Conservation (phyloP, 2,888 invertebrate species). For the Monopis laevigella region DNA sequence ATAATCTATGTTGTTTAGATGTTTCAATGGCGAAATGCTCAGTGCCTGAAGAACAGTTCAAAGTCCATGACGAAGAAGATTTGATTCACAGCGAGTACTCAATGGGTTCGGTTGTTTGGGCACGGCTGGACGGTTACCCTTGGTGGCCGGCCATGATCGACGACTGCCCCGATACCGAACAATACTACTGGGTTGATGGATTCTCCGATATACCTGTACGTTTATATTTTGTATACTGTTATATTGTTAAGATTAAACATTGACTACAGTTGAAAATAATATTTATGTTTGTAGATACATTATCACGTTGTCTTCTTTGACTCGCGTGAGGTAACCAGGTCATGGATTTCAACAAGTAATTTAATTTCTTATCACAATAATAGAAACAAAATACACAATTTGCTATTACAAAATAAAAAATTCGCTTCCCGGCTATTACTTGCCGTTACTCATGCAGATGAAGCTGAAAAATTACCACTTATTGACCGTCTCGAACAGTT, state of each 20-base stretch:
- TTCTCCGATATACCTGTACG: conserved; percentile 62
- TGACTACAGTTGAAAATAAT: neutral
- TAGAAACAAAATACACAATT: conserved; percentile 22
- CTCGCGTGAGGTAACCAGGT: conserved; percentile 38
- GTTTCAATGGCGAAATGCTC: conserved; percentile 53
- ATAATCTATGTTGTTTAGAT: conserved; percentile 32
- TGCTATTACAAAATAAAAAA: conserved; percentile 24
- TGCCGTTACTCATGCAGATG: conserved; percentile 44
- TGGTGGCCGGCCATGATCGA: conserved; percentile 81
- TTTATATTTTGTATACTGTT: too few species aligned
- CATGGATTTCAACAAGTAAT: conserved; percentile 49
- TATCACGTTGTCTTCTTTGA: conserved; percentile 68
- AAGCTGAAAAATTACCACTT: conserved; percentile 39
- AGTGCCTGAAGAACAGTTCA: conserved; percentile 49
- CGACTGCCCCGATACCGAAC: conserved; percentile 70
- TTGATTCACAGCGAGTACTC: conserved; percentile 68
- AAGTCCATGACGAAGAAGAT: conserved; percentile 53
- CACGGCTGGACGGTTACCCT: conserved; percentile 66
- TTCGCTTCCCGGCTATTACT: conserved; percentile 34
- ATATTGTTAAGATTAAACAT: too few species aligned
- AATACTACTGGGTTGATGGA: conserved; percentile 67
- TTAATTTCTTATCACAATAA: conserved; percentile 39
- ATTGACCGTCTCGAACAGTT: conserved; percentile 42
- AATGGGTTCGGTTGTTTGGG: conserved; percentile 75
- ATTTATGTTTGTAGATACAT: conserved; percentile 45